Evolutionary conservation across 2,797 vertebrate genomes (phyloP).

Genomic region (Peromyscus nudipes): DNA sequence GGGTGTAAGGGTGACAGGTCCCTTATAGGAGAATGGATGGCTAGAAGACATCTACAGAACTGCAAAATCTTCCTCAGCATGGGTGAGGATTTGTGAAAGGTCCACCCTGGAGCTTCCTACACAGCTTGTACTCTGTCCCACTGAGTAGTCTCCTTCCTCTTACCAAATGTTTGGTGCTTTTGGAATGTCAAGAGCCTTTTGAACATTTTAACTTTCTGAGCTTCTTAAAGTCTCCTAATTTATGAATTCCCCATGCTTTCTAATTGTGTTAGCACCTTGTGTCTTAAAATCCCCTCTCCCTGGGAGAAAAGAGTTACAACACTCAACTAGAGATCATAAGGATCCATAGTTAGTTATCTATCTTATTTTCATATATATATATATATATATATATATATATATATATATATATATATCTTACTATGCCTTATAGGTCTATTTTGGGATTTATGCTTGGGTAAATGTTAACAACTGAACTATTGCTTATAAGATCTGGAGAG

Average conservation of each 20-base stretch:
- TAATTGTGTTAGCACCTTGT: background rate
- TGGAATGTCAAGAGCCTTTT: background rate
- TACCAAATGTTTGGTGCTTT: background rate
- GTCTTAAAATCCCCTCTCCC: background rate
- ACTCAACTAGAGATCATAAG: background rate
- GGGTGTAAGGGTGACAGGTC: no score
- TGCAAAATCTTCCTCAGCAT: no score
- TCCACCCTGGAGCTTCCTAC: no score
- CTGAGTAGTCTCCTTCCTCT: no score
- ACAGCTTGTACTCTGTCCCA: background rate
- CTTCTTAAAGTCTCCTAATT: background rate
- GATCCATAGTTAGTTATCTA: background rate
- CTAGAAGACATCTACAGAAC: background rate
- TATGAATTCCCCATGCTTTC: background rate
- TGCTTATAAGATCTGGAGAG: background rate
- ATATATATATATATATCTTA: no score
- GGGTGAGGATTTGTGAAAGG: no score
- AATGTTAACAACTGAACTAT: background rate
- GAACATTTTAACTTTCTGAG: background rate
- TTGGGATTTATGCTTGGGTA: background rate
- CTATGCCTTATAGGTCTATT: background rate
- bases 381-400: no score
- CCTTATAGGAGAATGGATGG: background rate
- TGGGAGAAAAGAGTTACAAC: background rate
- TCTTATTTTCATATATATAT: background rate